Percentiles rank a stretch among this genome's conserved stretches.
Evolutionary conservation across 23 tunicate species (phyloP).

Genomic region (Halocynthia roretzi): DNA sequence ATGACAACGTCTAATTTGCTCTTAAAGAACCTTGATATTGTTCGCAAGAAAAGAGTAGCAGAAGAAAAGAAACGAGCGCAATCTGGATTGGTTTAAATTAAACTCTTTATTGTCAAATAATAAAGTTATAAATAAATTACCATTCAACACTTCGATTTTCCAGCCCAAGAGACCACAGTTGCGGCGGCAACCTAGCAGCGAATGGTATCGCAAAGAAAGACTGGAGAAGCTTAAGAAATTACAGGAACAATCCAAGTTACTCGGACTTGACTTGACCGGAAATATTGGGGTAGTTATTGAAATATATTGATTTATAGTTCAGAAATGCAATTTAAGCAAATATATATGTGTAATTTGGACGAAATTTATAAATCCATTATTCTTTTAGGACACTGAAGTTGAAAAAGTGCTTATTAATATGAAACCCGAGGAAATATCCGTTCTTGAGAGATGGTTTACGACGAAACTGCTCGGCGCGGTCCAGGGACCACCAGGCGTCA

Average conservation of each 20-base stretch:
- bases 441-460: slow-evolving; percentile 82
- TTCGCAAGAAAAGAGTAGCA: slow-evolving; percentile 71
- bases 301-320: neutral
- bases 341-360: no score
- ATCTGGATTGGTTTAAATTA: slow-evolving; percentile 11
- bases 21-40: slow-evolving; percentile 80
- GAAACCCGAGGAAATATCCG: slow-evolving; percentile 45
- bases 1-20: slow-evolving; percentile 79
- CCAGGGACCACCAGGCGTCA: slow-evolving; percentile 8
- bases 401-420: slow-evolving; percentile 57
- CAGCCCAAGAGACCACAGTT: slow-evolving; percentile 48
- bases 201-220: slow-evolving; percentile 71
- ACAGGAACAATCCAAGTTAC: slow-evolving; percentile 38
- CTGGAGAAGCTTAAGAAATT: slow-evolving; percentile 27
- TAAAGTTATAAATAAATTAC: neutral
- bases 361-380: neutral
- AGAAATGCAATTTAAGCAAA: no score
- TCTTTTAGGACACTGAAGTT: slow-evolving; percentile 21
- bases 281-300: slow-evolving; percentile 5
- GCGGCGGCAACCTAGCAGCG: slow-evolving; percentile 68
- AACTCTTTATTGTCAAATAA: neutral
- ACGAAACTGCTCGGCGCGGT: slow-evolving; percentile 41
- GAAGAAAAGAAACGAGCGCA: slow-evolving; percentile 64
- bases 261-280: slow-evolving; percentile 5
- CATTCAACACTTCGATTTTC: neutral